Percentiles rank a stretch among this genome's conserved stretches.
phyloP scores from a whole-genome alignment of 2,113 vertebrate species.

The Cyphomyrus discorhynchus region DNA sequence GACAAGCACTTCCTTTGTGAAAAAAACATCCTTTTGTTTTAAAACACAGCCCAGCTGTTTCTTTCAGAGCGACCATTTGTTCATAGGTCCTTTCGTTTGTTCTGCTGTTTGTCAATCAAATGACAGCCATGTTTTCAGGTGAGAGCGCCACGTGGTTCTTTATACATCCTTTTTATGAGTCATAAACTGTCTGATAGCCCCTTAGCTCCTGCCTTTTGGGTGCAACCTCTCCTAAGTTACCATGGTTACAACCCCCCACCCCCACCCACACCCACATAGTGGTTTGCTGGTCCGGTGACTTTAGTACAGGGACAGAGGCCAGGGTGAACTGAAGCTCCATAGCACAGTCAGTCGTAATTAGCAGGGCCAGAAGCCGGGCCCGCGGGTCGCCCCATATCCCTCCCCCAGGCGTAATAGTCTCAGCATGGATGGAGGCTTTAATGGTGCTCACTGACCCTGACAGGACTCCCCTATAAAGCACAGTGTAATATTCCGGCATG shows the following conservation, averaged over 20 bases:
- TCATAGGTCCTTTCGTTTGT: not conserved
- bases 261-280: not conserved
- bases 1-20: constrained; percentile 22
- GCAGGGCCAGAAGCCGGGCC: constrained; percentile 3
- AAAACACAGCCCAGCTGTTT: not conserved
- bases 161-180: not conserved
- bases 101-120: not conserved
- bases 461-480: constrained; percentile 53
- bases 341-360: constrained; percentile 54
- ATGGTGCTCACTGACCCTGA: constrained; percentile 46
- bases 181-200: not conserved
- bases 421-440: constrained; percentile 24
- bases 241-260: not conserved
- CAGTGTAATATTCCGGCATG: constrained; percentile 40
- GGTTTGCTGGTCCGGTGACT: constrained; percentile 32
- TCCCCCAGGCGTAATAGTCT: constrained; percentile 15
- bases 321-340: constrained; percentile 19
- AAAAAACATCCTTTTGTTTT: not conserved
- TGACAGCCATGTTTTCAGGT: not conserved
- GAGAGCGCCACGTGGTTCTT: not conserved
- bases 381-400: constrained; percentile 45
- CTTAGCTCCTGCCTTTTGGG: not conserved
- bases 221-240: not conserved
- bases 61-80: not conserved
- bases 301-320: constrained; percentile 39